Evolutionary conservation across 1,140 invertebrate species (phyloP).

Genomic region (Agraylea sexmaculata): DNA sequence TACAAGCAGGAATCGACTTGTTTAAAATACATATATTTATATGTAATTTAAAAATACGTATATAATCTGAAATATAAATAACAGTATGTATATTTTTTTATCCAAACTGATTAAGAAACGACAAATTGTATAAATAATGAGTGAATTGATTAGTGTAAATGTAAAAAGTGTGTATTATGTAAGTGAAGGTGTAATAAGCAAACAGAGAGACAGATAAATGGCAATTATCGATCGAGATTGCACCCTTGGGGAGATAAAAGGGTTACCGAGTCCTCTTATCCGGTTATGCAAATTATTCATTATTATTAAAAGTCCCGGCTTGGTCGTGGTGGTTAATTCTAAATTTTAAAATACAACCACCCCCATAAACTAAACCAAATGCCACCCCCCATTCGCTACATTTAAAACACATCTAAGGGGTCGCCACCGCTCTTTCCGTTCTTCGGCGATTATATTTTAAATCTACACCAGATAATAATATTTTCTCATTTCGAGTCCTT

Average conservation of each 20-base stretch:
- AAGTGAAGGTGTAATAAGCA: too few species aligned
- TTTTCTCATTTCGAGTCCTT: slow-evolving; percentile 22
- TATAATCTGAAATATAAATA: too few species aligned
- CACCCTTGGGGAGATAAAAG: slow-evolving; percentile 12
- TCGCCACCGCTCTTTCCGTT: slow-evolving; percentile 13
- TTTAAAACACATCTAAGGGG: slow-evolving; percentile 21
- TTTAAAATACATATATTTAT: too few species aligned
- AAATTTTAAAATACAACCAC: slow-evolving; percentile 22
- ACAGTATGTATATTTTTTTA: too few species aligned
- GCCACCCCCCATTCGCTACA: slow-evolving; percentile 13
- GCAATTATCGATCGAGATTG: neutral
- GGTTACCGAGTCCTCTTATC: slow-evolving; percentile 19
- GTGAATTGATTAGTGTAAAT: too few species aligned
- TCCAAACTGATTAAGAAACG: too few species aligned
- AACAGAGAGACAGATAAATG: too few species aligned
- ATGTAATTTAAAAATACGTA: too few species aligned
- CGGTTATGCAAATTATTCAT: slow-evolving; percentile 23
- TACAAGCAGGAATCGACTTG: too few species aligned
- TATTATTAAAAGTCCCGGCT: slow-evolving; percentile 23
- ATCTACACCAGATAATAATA: slow-evolving; percentile 23
- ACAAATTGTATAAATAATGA: too few species aligned
- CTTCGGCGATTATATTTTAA: slow-evolving; percentile 23
- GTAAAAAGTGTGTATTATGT: too few species aligned
- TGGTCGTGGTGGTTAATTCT: slow-evolving; percentile 16
- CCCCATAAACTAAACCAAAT: slow-evolving; percentile 4